Evolutionary conservation across 2,113 vertebrate genomes (phyloP), one percentile per base, ranked within the genome.

Genomic region (Pangasianodon gigas): DNA sequence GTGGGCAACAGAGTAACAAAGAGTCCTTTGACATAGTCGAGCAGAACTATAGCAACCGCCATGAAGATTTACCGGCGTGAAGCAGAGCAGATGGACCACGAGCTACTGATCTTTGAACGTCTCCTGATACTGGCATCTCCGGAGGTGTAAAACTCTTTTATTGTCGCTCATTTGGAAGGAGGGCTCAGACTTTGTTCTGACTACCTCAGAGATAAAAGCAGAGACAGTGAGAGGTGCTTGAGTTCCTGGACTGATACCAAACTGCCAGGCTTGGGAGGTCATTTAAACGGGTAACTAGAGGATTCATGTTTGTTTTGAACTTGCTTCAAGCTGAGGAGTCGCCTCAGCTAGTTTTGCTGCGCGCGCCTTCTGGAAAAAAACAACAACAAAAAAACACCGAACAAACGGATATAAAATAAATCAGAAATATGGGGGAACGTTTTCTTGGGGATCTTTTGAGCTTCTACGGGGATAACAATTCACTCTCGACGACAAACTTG

Each of bases 391-490:
- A 24, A 5, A n/a, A 16, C 11, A 32, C 16, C 3, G 1, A 52
- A 82, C 0, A 44, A 51, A 90, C 87, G 3, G 54, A 13, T 52
- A 83, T 9, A 2, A 52, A 13, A n/a, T 37, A 75, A 18, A 79
- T 44, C 46, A 0, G 37, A 1, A 32, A 46, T 0, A 91, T 52
- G 80, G 52, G 6, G 1, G 86, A 48, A 0, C 24, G 0, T 0
- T 93, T 92, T 75, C 24, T 96, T 75, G 87, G 93, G 37, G 89
- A 94, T 5, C 88, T 96, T 81, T 77, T 96, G 14, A 92, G 10
- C 1, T 96, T 89, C 75, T 96, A 95, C 54, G 94, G 94, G 0
- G 84, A 93, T 32, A 95, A 95, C 87, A 0, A 54, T 3, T 94
- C 95, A 0, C 93, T 96, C 1, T 92, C 95, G 0, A 84, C 74